Evolutionary conservation across 2,113 vertebrate genomes (phyloP).

Genomic region (Brachypodius melanocephalos): DNA sequence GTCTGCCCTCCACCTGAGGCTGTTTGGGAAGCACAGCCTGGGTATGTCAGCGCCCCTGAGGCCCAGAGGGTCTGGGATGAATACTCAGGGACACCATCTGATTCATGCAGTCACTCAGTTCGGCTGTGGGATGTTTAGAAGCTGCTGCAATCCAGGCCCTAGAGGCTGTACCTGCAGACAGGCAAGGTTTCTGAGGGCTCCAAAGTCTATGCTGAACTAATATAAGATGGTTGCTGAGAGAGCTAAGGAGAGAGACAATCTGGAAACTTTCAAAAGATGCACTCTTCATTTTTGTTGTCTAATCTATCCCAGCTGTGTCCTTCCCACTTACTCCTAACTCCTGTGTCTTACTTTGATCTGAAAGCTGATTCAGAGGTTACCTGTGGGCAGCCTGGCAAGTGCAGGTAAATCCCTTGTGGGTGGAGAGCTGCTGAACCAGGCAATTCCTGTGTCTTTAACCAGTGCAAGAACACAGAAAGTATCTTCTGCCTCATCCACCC

Average conservation of each 20-base stretch:
- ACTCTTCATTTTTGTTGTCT: not conserved
- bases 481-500: not conserved
- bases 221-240: not conserved
- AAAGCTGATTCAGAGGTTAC: not conserved
- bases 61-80: not conserved
- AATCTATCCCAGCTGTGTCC: not conserved
- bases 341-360: not conserved
- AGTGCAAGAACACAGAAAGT: not conserved
- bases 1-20: not conserved
- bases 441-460: not conserved
- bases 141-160: not conserved
- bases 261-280: not conserved
- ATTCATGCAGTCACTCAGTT: not conserved
- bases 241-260: not conserved
- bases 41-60: rapidly evolving
- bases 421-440: not conserved
- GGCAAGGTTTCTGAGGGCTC: not conserved
- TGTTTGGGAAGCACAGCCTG: not conserved
- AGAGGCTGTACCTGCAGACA: not conserved
- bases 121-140: not conserved
- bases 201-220: not conserved
- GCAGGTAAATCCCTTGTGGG: not conserved
- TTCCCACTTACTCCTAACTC: not conserved
- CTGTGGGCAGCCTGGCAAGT: not conserved
- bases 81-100: not conserved